A percentile compares a stretch with the other conserved stretches of the same genome.
phyloP scores from a whole-genome alignment of 1,140 invertebrate genomes.

The Doryteuthis pealeii region DNA sequence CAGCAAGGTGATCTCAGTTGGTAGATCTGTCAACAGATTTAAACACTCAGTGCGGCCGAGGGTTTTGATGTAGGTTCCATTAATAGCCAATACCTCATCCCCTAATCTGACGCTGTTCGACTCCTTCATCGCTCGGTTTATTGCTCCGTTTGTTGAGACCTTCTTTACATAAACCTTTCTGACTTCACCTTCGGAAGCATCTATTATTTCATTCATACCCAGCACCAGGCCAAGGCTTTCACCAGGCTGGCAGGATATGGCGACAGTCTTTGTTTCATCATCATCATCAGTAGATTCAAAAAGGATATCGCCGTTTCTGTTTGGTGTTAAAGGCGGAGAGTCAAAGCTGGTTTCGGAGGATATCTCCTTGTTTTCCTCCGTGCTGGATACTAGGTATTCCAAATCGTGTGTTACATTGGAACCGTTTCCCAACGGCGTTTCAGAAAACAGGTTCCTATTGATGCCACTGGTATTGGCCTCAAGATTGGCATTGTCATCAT shows the following conservation, averaged over 20 bases:
- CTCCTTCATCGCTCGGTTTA: conserved; percentile 77
- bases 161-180: conserved; percentile 82
- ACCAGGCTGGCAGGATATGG: conserved; percentile 65
- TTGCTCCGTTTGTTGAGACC: conserved; percentile 84
- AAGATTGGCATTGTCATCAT: too few relatives aligned
- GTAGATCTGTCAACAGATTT: conserved; percentile 62
- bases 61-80: conserved; percentile 72
- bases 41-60: conserved; percentile 88
- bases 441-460: too few relatives aligned
- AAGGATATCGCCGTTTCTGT: neutral
- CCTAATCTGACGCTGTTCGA: conserved; percentile 66
- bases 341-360: neutral
- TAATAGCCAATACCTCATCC: conserved; percentile 86
- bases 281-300: neutral
- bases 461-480: too few relatives aligned
- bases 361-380: neutral
- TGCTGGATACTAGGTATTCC: neutral
- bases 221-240: conserved; percentile 87
- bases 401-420: neutral
- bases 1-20: conserved; percentile 41
- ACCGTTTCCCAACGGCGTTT: neutral
- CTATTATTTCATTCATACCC: conserved; percentile 84
- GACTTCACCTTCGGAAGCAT: conserved; percentile 67
- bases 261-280: too few relatives aligned
- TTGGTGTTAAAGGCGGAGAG: neutral